Base-by-base conservation (phyloP, 2,797 vertebrate species). In the Onychomys leucogaster region DNA sequence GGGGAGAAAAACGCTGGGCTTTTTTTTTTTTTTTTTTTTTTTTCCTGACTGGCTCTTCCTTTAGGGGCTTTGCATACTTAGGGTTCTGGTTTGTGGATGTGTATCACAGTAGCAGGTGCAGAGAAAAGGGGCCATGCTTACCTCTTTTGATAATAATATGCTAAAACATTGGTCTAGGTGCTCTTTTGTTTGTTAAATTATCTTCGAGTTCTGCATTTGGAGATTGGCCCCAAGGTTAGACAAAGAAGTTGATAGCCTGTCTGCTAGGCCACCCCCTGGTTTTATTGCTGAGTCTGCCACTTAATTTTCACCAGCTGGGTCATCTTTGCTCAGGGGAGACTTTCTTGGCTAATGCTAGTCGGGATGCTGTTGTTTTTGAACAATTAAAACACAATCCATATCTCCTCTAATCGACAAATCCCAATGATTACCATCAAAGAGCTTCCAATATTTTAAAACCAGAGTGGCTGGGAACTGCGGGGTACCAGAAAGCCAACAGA, bases 371-470 rank as follows among this genome's bases (percentile, higher is more conserved):
- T 96, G 86, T 96, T 97, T 90, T 71, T 71, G 89, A 95, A 95
- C 89, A 95, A 94, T 85, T 87, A 94, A 95, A 96, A 92, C 88
- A 49, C 81, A 96, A 52, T 57, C 94, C 13, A 34, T 76, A 87
- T 80, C 71, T 90, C 49, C 57, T 94, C 69, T 75, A 71, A 95
- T 89, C 0, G 2, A 93, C 83, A 94, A 94, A 63, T 41, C 85
- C 95, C 90, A 75, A 43, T 89, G 76, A 96, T 96, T 88, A 80
- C 65, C 77, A 91, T 67, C 63, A 89, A 94, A 92, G 78, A 19
- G 59, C 57, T 97, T 82, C 75, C 27, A 85, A 76, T 93, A 96
- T 94, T 96, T 97, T 91, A 94, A 96, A 96, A 95, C 71, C 67
- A 86, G 96, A 90, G 89, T 52, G 59, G n/a, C 89, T 91, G 55